Conservation (phyloP, 2,888 invertebrate genomes). For the Podotricha telesiphe region DNA sequence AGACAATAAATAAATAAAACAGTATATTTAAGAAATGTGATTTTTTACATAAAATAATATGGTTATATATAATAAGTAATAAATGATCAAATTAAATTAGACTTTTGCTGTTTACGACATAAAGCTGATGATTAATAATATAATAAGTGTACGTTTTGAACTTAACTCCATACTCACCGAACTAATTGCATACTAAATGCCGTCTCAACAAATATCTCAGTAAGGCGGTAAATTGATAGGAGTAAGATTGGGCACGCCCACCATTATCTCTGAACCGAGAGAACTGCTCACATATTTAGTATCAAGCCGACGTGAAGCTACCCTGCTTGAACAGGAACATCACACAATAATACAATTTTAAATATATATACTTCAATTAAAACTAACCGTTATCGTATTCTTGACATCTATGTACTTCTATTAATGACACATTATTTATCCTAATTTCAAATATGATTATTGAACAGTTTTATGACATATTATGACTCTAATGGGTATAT, state of each 20-base stretch:
- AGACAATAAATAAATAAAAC: no score
- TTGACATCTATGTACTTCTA: no score
- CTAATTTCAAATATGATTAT: no score
- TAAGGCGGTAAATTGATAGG: conserved; percentile 68
- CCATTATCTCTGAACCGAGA: conserved; percentile 25
- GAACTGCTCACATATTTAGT: conserved; percentile 10
- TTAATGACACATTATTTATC: no score
- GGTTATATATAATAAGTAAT: no score
- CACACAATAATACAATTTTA: not conserved
- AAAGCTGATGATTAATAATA: not conserved
- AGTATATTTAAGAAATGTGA: no score
- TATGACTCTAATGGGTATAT: no score
- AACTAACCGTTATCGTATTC: no score
- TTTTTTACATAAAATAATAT: no score
- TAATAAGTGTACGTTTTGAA: conserved; percentile 5
- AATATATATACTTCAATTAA: no score
- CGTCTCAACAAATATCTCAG: conserved; percentile 65
- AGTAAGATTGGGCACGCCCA: conserved; percentile 68
- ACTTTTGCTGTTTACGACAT: not conserved
- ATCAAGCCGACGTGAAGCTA: not conserved
- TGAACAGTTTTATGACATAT: no score
- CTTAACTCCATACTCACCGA: conserved; percentile 55
- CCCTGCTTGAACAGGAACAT: not conserved
- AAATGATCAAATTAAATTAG: no score
- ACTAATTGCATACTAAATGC: conserved; percentile 64